Evolutionary conservation across 2,888 invertebrate species (phyloP).

Genomic region (Cephus runcator): DNA sequence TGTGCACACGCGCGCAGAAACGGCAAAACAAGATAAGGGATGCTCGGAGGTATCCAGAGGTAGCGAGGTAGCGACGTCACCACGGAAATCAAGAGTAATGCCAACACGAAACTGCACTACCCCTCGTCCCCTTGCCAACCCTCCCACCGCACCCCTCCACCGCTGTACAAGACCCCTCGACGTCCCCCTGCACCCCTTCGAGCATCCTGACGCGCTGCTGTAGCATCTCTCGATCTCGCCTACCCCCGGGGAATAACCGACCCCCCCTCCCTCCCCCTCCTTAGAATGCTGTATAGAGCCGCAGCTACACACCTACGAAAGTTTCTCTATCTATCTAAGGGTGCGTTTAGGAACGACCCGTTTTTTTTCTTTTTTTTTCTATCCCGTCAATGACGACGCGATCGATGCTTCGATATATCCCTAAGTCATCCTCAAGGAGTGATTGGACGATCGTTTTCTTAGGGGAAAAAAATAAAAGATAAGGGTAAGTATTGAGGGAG

Average conservation of each 20-base stretch:
- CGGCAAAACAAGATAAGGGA: constrained; percentile 52
- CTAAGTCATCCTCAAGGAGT: not conserved
- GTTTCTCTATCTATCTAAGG: not conserved
- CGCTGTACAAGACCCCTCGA: not conserved
- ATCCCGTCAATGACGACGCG: not conserved
- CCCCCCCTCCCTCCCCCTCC: not conserved
- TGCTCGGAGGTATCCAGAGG: constrained; percentile 24
- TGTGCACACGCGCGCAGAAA: constrained; percentile 26
- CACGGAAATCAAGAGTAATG: constrained; percentile 75
- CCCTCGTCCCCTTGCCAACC: constrained; percentile 59
- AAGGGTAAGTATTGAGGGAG: not conserved
- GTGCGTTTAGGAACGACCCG: not conserved
- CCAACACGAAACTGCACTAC: constrained; percentile 74
- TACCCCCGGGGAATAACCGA: constrained; percentile 13
- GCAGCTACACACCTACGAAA: not conserved
- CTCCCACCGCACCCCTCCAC: constrained; percentile 33
- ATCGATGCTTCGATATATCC: not conserved
- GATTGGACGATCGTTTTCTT: not conserved
- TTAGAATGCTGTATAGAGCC: not conserved
- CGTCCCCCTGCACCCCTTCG: not conserved
- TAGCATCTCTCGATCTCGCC: constrained; percentile 19
- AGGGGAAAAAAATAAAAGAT: not conserved
- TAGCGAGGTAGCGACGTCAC: constrained; percentile 63
- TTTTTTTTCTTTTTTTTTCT: not conserved
- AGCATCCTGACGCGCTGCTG: not conserved